phyloP scores from a whole-genome alignment of 2,797 vertebrate species.

The Hemibagrus guttatus region DNA sequence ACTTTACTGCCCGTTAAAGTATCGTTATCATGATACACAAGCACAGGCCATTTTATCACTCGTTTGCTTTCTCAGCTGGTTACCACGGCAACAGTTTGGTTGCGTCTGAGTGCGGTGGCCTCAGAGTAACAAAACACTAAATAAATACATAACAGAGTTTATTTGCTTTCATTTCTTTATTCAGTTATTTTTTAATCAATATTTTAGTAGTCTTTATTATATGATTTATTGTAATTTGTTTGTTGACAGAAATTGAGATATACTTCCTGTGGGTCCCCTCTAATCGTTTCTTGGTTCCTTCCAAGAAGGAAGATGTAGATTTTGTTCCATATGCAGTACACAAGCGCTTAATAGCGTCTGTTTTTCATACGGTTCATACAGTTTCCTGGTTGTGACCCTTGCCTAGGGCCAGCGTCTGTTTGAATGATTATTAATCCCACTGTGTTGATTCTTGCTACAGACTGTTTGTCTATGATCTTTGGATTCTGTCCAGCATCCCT shows the following conservation, averaged over 20 bases:
- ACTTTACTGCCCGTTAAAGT: no score
- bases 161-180: neutral
- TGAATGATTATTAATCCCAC: neutral
- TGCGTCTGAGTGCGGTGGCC: no score
- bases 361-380: neutral
- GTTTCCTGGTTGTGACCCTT: neutral
- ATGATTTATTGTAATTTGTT: neutral
- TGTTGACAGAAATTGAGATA: neutral
- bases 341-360: no score
- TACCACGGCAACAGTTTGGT: no score
- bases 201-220: neutral
- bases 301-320: neutral
- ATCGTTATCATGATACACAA: no score
- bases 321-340: neutral
- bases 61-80: no score
- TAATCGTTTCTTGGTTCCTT: neutral
- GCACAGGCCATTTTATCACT: no score
- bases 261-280: neutral
- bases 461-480: neutral
- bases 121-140: no score
- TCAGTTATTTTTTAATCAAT: neutral
- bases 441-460: neutral
- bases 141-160: no score
- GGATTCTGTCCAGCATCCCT: neutral
- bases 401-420: neutral